Base-by-base conservation (phyloP, 2,888 invertebrate genomes). In the Artemia sinica region DNA sequence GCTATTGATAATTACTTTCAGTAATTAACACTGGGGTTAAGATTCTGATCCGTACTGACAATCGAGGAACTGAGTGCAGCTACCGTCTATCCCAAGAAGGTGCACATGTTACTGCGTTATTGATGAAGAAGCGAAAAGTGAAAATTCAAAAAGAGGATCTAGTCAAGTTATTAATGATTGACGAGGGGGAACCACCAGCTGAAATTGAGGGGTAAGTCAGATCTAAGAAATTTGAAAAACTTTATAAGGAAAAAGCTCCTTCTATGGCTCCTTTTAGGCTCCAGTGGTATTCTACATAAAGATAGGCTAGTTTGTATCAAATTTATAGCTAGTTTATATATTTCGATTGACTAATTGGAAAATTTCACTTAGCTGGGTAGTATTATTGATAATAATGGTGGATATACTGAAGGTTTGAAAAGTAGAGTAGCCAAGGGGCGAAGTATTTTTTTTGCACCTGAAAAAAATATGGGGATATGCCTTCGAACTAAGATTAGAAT, bases 1-100 rank as follows among this genome's bases (percentile, higher is more conserved):
- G 18, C 41, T 41, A 41, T 2, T 41, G 41, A 41, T 41, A 41
- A 41, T 41, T 41, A 6, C 41, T 74, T 75, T 76, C 83, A 81
- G 88, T 98, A 72, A 95, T 98, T 69, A 98, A 98, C 75, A 93
- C 95, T 0, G 98, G 98, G 0, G 90, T 97, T 0, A 94, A 95
- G 78, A 85, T 92, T 0, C 92, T 97, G 76, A 91, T 90, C 3
- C 82, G 95, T 52, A 93, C 90, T 76, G 93, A 95, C 75, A 93
- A 92, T 75, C 90, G 89, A 75, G 87, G 90, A 73, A 88, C 90
- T 80, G 82, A 83, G 8, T 93, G 93, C 78, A 85, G 89, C 2
- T 95, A 91, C 76, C 84, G 92, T 72, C 82, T 96, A 75, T 90
- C 93, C 0, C 93, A 95, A 77, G 95, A 96, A 81, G 91, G 92